Percentiles rank a stretch among this genome's conserved stretches.
phyloP scores from a whole-genome alignment of 2,113 vertebrate species.

The Haemorhous mexicanus region DNA sequence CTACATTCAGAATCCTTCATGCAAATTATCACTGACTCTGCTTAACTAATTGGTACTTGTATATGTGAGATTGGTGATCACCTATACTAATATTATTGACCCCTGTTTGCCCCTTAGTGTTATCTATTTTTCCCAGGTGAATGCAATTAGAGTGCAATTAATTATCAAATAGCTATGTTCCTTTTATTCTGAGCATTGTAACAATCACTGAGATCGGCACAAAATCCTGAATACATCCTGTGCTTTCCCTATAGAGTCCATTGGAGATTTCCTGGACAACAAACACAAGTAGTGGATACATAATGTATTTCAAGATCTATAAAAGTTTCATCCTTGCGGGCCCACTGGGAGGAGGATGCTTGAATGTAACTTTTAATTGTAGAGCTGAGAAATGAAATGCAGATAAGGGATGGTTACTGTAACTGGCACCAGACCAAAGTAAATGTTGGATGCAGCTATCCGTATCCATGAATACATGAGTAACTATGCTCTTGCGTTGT shows the following conservation, averaged over 20 bases:
- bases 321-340: slow-evolving; percentile 19
- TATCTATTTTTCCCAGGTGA: slow-evolving; percentile 26
- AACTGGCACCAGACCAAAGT: slow-evolving; percentile 17
- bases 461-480: neutral
- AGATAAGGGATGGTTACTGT: neutral
- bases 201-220: neutral
- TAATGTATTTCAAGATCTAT: slow-evolving; percentile 40
- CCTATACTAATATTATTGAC: slow-evolving; percentile 47
- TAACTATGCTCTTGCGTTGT: neutral
- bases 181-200: neutral
- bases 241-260: neutral
- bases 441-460: neutral
- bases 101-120: neutral
- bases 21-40: slow-evolving; percentile 10
- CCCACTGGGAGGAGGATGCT: neutral
- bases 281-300: slow-evolving; percentile 4
- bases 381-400: neutral
- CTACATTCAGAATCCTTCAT: neutral
- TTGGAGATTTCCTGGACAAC: neutral
- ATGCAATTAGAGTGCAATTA: slow-evolving; percentile 32
- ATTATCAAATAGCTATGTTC: slow-evolving; percentile 13
- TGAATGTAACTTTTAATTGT: slow-evolving; percentile 42
- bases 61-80: slow-evolving; percentile 19
- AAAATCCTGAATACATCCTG: neutral
- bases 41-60: slow-evolving; percentile 45